Conservation (phyloP, 1,140 invertebrate genomes). For the Danaus plexippus region DNA sequence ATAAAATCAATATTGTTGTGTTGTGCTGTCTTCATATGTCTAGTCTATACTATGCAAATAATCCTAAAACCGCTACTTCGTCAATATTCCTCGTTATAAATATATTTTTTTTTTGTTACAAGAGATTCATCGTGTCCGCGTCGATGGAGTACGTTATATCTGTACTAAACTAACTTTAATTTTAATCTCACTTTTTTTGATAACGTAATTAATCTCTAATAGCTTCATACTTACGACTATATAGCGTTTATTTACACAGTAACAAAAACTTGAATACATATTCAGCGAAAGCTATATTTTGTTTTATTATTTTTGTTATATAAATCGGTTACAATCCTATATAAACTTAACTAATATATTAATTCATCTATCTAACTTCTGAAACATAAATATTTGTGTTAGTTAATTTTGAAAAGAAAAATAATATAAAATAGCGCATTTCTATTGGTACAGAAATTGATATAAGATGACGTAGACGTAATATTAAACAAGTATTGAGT, state of each 20-base stretch:
- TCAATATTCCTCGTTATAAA: too few relatives aligned
- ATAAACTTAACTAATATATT: constrained; percentile 14
- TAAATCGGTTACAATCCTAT: not conserved
- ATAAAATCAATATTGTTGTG: too few relatives aligned
- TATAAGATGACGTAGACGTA: too few relatives aligned
- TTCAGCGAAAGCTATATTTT: constrained; percentile 8
- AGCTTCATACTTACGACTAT: constrained; percentile 54
- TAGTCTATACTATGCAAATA: too few relatives aligned
- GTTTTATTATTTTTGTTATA: constrained; percentile 4
- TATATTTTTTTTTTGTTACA: too few relatives aligned
- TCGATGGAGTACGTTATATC: constrained; percentile 1
- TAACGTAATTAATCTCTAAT: constrained; percentile 60
- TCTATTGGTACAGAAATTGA: constrained; percentile 4
- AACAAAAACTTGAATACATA: too few relatives aligned
- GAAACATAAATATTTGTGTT: constrained; percentile 50
- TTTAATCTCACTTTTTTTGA: constrained; percentile 69
- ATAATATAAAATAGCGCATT: constrained; percentile 20
- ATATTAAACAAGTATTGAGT: constrained; percentile 26
- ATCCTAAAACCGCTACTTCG: too few relatives aligned
- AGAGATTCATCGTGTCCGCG: constrained; percentile 29
- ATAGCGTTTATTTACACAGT: constrained; percentile 61
- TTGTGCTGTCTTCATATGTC: too few relatives aligned
- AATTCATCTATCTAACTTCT: constrained; percentile 40
- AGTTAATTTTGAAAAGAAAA: constrained; percentile 26
- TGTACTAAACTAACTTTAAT: constrained; percentile 54